These are phyloP conservation scores for Thripadectes ignobilis DNA, from an alignment of 2,797 vertebrate species.

Conservation along the genomic window DNA sequence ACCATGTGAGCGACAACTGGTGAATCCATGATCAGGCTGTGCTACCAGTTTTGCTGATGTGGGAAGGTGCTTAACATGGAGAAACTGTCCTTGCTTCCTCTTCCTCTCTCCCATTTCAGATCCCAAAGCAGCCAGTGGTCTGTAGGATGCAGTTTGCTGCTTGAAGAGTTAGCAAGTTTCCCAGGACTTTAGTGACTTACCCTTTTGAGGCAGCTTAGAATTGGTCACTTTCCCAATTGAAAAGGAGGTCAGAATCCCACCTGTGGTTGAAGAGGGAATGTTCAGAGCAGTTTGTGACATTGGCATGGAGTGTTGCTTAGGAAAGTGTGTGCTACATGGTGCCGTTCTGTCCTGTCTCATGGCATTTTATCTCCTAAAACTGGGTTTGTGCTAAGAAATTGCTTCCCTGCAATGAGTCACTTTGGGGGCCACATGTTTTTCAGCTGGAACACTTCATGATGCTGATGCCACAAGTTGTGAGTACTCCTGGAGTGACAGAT, in stretches of 20 bases:
- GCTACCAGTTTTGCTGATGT: background rate
- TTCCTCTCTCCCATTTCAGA: background rate
- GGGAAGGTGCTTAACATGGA: background rate
- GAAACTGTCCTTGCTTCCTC: background rate
- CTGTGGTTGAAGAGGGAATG: fast-evolving
- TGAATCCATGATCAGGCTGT: background rate
- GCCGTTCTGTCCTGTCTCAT: background rate
- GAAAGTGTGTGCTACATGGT: background rate
- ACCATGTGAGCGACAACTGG: background rate
- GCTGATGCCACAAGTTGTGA: slow-evolving; percentile 43
- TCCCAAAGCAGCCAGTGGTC: background rate
- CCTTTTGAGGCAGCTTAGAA: background rate
- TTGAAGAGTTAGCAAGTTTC: background rate
- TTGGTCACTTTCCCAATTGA: background rate
- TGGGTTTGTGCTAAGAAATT: slow-evolving; percentile 36
- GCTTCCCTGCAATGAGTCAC: slow-evolving; percentile 18
- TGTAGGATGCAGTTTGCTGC: background rate
- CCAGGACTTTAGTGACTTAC: background rate
- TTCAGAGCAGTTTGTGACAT: background rate
- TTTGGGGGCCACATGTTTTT: background rate
- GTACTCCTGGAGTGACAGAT: slow-evolving; percentile 69
- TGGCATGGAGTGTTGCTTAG: background rate
- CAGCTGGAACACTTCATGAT: background rate
- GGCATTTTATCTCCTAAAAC: background rate
- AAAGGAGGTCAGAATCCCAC: background rate